These are phyloP conservation scores for Otus sunia DNA, from an alignment of 2,113 vertebrate genomes.

Conservation along the genomic window DNA sequence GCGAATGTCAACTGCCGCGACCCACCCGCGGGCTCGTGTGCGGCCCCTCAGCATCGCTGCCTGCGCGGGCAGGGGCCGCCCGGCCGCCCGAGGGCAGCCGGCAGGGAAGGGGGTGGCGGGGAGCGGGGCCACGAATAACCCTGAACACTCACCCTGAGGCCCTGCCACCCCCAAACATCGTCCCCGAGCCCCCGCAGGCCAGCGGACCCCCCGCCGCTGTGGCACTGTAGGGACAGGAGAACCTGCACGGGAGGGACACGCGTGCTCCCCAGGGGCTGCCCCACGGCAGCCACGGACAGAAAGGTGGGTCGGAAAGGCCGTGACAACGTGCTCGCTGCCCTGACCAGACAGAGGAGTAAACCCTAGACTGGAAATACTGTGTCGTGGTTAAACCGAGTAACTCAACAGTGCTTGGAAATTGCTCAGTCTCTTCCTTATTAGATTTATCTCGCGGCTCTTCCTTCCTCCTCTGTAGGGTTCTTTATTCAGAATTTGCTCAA, in stretches of 20 bases:
- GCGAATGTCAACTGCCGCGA: accelerated
- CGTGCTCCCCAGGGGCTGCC: not conserved
- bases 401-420: not conserved
- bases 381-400: not conserved
- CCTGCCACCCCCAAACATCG: accelerated
- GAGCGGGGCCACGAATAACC: no score
- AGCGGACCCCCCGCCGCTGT: no score
- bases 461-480: constrained; percentile 5
- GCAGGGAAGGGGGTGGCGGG: not conserved
- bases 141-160: not conserved
- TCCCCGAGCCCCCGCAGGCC: not conserved
- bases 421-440: not conserved
- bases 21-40: not conserved
- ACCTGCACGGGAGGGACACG: accelerated
- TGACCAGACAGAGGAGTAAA: not conserved
- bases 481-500: constrained; percentile 50
- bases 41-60: no score
- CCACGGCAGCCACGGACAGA: accelerated
- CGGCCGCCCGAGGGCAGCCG: not conserved
- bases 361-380: not conserved
- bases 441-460: constrained; percentile 11
- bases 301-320: no score
- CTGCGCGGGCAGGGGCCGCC: not conserved
- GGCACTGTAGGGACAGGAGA: not conserved
- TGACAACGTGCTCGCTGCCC: not conserved